Base-by-base conservation (phyloP, 2,888 invertebrate species). In the Oscheius onirici region DNA sequence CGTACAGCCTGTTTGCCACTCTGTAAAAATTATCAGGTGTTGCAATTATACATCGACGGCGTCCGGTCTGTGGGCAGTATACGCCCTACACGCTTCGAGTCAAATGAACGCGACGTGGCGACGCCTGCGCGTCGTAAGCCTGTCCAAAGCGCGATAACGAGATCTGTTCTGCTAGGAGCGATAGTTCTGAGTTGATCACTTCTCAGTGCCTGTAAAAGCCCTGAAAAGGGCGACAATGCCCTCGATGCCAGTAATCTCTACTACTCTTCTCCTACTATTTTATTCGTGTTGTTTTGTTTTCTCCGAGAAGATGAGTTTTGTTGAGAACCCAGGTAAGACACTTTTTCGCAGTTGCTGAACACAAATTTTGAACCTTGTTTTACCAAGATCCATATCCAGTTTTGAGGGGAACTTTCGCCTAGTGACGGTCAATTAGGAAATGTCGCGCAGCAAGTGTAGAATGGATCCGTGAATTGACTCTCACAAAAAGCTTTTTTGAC, bases 91-190 rank as follows among this genome's bases (percentile, higher is more conserved):
- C 46, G 49, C 46, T 63, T 63, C 28, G 63, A 63, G 63, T 63
- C 63, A 63, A 63, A 63, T 63, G 63, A 26, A 46, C 63, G 63
- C 63, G 63, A 17, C 63, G 66, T 28, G 49, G 66, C 24, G 46
- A 28, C 63, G 46, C 28, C 46, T n/a, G 46, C 49, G 66, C 66
- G 52, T 66, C 63, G 52, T 66, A 66, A 66, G 66, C 66, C 66
- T 66, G 66, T 66, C 66, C 52, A 52, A 52, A 66, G 66, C 66
- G 40, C 52, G 52, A 66, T 66, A 66, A 66, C 66, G 66, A 54
- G 66, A 66, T 66, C 66, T 66, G 66, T 52, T 54, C 66, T 54
- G 66, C 66, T 66, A 66, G 34, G 66, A 66, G 52, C 66, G 66
- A 52, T 66, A 66, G 66, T 52, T 63, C 63, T 63, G 46, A 63